phyloP scores from a whole-genome alignment of 2,113 vertebrate species.

The Calonectris borealis region DNA sequence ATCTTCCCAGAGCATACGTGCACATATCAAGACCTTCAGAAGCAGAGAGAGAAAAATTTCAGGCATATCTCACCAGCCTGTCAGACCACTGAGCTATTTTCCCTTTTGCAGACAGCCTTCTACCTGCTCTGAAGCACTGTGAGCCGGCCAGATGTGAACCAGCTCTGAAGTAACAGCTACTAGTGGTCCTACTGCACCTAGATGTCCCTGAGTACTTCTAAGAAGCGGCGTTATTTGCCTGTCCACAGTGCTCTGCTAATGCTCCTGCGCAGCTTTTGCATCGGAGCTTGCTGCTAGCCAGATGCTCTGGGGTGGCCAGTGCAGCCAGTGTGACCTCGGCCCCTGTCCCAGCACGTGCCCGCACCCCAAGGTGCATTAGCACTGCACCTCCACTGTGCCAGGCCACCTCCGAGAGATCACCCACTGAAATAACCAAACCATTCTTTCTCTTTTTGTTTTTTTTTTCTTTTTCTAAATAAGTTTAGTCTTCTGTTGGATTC shows the following conservation, averaged over 20 bases:
- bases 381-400: background rate
- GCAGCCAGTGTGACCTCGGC: background rate
- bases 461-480: background rate
- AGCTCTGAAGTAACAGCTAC: background rate
- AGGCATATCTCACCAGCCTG: background rate
- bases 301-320: background rate
- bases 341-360: background rate
- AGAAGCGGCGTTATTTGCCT: background rate
- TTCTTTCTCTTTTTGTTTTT: background rate
- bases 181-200: background rate
- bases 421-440: background rate
- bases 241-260: background rate
- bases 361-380: background rate
- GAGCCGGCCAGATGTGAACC: background rate
- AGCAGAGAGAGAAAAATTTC: background rate
- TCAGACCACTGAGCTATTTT: background rate
- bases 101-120: background rate
- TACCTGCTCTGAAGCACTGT: background rate
- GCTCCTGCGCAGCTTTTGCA: background rate
- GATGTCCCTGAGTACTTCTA: background rate
- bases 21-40: background rate
- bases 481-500: background rate
- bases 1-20: rapidly evolving
- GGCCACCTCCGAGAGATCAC: background rate
- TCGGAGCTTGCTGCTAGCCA: background rate